Evolutionary conservation across 2,797 vertebrate species (phyloP).

Genomic region (Antrozous pallidus): DNA sequence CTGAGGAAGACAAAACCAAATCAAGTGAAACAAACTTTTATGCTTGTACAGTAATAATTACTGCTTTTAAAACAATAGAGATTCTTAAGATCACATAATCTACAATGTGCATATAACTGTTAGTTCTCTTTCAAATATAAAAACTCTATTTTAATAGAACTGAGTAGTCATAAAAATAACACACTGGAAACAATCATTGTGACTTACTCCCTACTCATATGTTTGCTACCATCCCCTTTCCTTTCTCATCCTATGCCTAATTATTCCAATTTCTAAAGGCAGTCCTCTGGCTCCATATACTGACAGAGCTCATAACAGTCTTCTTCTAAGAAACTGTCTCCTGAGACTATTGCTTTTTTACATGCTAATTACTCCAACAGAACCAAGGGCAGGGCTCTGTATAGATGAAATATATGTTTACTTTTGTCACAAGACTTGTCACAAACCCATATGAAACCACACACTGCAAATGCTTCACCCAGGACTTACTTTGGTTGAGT

Average conservation of each 20-base stretch:
- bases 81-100: neutral
- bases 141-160: neutral
- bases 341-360: neutral
- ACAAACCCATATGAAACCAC: neutral
- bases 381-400: neutral
- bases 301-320: neutral
- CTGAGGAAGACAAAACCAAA: neutral
- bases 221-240: neutral
- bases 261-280: neutral
- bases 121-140: neutral
- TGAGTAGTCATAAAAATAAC: neutral
- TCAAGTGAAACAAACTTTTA: neutral
- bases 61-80: neutral
- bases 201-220: fast-evolving
- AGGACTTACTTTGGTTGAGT: neutral
- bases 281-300: neutral
- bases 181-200: neutral
- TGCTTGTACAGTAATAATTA: neutral
- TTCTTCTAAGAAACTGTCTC: neutral
- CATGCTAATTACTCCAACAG: neutral
- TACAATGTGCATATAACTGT: neutral
- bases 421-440: neutral
- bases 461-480: neutral
- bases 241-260: neutral
- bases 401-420: neutral